Percentiles rank a stretch among this genome's conserved stretches.
Conservation (phyloP, 1,140 invertebrate genomes). For the Marisa cornuarietis region DNA sequence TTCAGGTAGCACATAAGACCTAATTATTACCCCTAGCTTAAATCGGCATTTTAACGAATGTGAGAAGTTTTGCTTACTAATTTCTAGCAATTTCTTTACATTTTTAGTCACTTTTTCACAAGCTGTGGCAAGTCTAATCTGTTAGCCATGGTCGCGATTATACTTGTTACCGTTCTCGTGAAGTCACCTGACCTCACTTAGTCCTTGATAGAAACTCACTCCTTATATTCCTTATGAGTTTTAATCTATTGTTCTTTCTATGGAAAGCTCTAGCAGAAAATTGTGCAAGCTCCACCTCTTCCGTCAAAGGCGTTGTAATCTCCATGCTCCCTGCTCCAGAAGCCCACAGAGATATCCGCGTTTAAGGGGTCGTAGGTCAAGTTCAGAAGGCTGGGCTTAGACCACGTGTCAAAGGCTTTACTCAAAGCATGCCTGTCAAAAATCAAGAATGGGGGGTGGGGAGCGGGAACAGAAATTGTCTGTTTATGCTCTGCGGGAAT, state of each 20-base stretch:
- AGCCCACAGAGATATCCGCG: conserved; percentile 46
- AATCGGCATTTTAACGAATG: too few relatives aligned
- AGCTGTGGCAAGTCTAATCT: too few relatives aligned
- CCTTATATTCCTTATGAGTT: too few relatives aligned
- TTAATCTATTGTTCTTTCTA: not conserved
- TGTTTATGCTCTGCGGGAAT: not conserved
- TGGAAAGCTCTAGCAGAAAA: conserved; percentile 10
- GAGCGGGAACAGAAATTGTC: not conserved
- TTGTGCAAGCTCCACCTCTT: conserved; percentile 31
- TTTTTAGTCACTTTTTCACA: too few relatives aligned
- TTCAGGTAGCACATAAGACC: too few relatives aligned
- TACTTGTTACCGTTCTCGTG: too few relatives aligned
- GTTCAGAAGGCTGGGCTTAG: conserved; percentile 25
- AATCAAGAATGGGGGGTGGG: not conserved
- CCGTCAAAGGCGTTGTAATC: conserved; percentile 50
- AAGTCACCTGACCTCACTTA: too few relatives aligned
- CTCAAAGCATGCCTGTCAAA: conserved; percentile 32
- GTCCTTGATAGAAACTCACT: too few relatives aligned
- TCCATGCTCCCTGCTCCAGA: conserved; percentile 35
- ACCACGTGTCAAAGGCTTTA: conserved; percentile 38
- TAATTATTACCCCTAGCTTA: too few relatives aligned
- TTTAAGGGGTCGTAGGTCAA: conserved; percentile 26
- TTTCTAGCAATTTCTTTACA: too few relatives aligned
- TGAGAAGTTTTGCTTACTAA: too few relatives aligned
- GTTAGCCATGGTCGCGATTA: too few relatives aligned